Evolutionary conservation across 2,888 invertebrate species (phyloP).

Genomic region (Zhuqinia jingwanae): DNA sequence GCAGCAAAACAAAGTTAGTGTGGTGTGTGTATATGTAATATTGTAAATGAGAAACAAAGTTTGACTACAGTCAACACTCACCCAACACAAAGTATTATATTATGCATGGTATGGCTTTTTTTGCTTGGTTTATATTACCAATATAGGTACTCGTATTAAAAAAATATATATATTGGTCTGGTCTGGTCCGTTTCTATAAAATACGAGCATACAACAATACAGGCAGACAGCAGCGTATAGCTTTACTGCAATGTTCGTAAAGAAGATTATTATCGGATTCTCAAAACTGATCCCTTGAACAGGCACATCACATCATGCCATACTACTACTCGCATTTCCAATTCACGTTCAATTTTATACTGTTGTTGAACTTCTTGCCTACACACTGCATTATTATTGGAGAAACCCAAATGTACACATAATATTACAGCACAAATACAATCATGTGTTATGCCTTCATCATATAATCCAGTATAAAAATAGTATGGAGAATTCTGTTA

Average conservation of each 20-base stretch:
- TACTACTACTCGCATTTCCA: too few relatives aligned
- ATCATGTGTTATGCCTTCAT: neutral
- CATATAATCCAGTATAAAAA: neutral
- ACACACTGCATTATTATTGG: conserved; percentile 28
- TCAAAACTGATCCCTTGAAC: neutral
- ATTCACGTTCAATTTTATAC: conserved; percentile 45
- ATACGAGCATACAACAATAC: neutral
- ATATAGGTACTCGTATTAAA: too few relatives aligned
- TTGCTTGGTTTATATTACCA: too few relatives aligned
- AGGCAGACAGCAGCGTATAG: neutral
- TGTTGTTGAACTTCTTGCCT: conserved; percentile 51
- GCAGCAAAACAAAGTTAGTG: neutral
- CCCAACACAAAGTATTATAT: too few relatives aligned
- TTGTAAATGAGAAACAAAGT: conserved; percentile 48
- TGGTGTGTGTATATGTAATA: neutral
- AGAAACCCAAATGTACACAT: neutral
- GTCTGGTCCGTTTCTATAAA: neutral
- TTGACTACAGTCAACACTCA: neutral
- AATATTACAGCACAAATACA: too few relatives aligned
- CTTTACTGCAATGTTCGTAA: neutral
- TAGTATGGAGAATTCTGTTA: neutral
- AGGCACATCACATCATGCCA: conserved; percentile 26
- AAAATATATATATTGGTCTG: neutral
- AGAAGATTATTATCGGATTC: neutral
- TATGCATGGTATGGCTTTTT: too few relatives aligned